phyloP scores from a whole-genome alignment of 2,113 vertebrate genomes.

The Procavia capensis region DNA sequence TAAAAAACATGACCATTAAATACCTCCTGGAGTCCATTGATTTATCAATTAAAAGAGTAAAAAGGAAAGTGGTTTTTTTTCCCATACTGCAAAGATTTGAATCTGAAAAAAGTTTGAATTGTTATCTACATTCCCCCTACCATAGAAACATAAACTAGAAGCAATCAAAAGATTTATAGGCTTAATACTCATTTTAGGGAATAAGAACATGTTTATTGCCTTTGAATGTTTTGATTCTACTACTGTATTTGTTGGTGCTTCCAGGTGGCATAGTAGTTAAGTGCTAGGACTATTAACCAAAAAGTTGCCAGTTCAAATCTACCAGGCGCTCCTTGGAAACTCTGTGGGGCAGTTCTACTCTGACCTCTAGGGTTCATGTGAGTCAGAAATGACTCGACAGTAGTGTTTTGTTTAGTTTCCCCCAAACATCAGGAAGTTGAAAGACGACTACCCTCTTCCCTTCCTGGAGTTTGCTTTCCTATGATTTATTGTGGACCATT shows the following conservation, averaged over 20 bases:
- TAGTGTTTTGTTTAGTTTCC: too few relatives aligned
- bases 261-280: too few relatives aligned
- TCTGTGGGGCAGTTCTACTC: too few relatives aligned
- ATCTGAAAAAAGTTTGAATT: constrained; percentile 2
- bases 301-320: too few relatives aligned
- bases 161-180: not conserved
- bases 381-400: too few relatives aligned
- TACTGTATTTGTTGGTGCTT: not conserved
- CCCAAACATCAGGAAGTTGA: not conserved
- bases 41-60: not conserved
- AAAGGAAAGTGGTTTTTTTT: not conserved
- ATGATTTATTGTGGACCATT: not conserved
- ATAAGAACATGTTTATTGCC: not conserved
- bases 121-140: too few relatives aligned
- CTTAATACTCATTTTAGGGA: not conserved
- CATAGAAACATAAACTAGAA: too few relatives aligned
- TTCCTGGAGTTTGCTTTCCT: not conserved
- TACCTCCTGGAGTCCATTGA: not conserved
- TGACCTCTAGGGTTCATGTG: too few relatives aligned
- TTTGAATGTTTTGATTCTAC: not conserved
- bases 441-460: not conserved
- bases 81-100: not conserved
- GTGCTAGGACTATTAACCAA: too few relatives aligned
- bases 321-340: too few relatives aligned
- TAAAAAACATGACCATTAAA: not conserved